Base-by-base conservation (phyloP, 2,797 vertebrate genomes). In the Lophius americanus region DNA sequence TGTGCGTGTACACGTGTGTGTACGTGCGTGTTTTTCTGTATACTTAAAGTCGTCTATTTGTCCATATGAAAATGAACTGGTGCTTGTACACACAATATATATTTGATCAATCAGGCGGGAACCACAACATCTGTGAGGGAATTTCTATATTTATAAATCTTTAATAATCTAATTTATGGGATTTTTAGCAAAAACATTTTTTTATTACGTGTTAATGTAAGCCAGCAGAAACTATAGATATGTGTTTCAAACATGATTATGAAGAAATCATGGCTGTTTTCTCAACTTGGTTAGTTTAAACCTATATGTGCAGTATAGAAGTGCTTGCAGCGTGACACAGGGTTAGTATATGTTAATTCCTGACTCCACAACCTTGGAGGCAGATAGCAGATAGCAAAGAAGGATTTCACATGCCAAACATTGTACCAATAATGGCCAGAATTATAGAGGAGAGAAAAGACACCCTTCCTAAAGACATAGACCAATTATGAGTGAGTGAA, bases 321-420 rank as follows among this genome's bases (percentile, higher is more conserved):
- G 67, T 50, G 36, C 53, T 42, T 6, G 50, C 41, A 35, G 5
- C 53, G 55, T 41, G 38, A 23, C 12, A 5, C 32, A 23, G 9
- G 49, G 9, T 68, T 32, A 23, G 37, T 68, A 4, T 37, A 43
- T 7, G 60, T 74, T 68, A 7, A 4, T 51, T 68, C 9, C 43
- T 51, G 11, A 54, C 64, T 62, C 67, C 33, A 50, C 55, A 6
- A n/a, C 65, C 70, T 76, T 51, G 42, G 41, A 74, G 64, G 61
- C 70, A 77, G 79, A 82, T 79, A 60, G 64, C 73, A 87, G 83
- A 86, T 82, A 83, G 71, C 48, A 49, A 23, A 78, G 56, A 70
- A 57, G 81, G 81, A 87, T 81, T 77, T 76, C 63, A 50, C 61
- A 59, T 63, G 48, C 37, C 58, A 81, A 70, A 76, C 78, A 58